phyloP scores from a whole-genome alignment of 2,888 invertebrate genomes.

The Conomelus anceps region DNA sequence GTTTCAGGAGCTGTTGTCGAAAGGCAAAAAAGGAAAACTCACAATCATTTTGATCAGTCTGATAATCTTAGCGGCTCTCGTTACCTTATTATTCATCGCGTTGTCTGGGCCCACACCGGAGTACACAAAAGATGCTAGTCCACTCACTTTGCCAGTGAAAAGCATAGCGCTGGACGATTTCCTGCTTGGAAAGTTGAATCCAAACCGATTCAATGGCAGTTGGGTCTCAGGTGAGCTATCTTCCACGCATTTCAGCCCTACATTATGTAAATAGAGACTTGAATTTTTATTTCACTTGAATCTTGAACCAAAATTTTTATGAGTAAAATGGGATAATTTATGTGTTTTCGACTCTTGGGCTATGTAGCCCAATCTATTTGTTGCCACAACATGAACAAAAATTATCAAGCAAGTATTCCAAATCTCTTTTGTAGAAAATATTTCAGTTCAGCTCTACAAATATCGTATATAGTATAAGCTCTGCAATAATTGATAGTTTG shows the following conservation, averaged over 20 bases:
- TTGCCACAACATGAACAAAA: too few species aligned
- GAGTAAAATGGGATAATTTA: too few species aligned
- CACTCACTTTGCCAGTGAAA: slow-evolving; percentile 37
- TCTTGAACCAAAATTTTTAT: too few species aligned
- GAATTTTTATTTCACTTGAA: too few species aligned
- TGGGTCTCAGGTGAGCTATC: slow-evolving; percentile 64
- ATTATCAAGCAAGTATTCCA: too few species aligned
- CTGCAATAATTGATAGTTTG: too few species aligned
- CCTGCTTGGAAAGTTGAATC: slow-evolving; percentile 57
- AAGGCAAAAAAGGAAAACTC: slow-evolving; percentile 25
- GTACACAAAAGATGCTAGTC: slow-evolving; percentile 29
- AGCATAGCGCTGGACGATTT: slow-evolving; percentile 62
- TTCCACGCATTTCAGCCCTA: neutral
- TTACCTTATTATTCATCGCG: slow-evolving; percentile 25
- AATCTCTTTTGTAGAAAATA: too few species aligned
- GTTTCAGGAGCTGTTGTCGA: slow-evolving; percentile 28
- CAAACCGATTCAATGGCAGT: slow-evolving; percentile 68
- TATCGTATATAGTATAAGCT: too few species aligned
- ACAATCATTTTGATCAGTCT: slow-evolving; percentile 24
- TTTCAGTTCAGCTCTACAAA: too few species aligned
- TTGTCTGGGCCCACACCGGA: slow-evolving; percentile 21
- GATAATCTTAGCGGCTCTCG: slow-evolving; percentile 22
- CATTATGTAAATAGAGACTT: too few species aligned
- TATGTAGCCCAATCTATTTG: too few species aligned
- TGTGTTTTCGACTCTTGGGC: too few species aligned